These are phyloP conservation scores for Apantesis nais DNA, from an alignment of 2,888 invertebrate species.

Conservation along the genomic window DNA sequence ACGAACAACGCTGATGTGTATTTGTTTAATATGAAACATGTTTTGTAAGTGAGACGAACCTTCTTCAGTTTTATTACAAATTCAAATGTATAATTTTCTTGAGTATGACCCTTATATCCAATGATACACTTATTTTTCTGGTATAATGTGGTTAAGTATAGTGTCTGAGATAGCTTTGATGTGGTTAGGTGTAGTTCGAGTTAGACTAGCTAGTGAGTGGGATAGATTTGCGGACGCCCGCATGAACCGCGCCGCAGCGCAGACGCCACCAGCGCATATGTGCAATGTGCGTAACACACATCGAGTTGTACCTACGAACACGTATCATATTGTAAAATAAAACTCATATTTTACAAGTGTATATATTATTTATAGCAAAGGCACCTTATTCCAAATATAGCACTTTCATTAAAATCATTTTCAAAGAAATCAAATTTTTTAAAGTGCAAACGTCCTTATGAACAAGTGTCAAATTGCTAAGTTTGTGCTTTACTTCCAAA, in stretches of 20 bases:
- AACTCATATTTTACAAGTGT: no score
- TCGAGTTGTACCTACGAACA: constrained; percentile 6
- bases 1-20: no score
- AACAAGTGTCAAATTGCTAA: no score
- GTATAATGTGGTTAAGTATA: constrained; percentile 44
- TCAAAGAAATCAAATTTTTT: neutral
- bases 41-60: no score
- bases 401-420: neutral
- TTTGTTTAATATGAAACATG: no score
- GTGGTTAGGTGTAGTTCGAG: constrained; percentile 45
- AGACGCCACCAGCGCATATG: constrained; percentile 61
- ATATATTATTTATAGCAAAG: neutral
- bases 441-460: neutral
- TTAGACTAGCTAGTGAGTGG: constrained; percentile 44
- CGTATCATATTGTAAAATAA: neutral
- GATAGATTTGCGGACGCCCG: constrained; percentile 26
- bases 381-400: neutral
- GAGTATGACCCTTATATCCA: neutral
- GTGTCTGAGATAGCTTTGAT: constrained; percentile 52
- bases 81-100: neutral
- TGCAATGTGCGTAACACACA: constrained; percentile 51
- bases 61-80: neutral
- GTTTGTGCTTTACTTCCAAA: neutral
- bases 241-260: constrained; percentile 43
- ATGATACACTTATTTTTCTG: constrained; percentile 9